Percentiles rank a stretch among this genome's conserved stretches.
Evolutionary conservation across 2,797 vertebrate species (phyloP).

Genomic region (Sebastes baramenuke): DNA sequence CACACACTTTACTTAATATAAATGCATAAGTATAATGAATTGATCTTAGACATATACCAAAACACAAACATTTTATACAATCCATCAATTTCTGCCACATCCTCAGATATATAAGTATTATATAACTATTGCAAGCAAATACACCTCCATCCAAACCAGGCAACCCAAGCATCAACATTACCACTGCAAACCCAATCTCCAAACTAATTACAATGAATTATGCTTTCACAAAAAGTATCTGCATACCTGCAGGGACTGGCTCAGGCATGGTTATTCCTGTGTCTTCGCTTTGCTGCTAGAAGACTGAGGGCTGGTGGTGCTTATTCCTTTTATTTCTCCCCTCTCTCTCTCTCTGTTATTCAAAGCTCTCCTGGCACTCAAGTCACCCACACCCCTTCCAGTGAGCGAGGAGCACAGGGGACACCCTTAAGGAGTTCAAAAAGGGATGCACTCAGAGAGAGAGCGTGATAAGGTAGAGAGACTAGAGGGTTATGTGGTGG

Average conservation of each 20-base stretch:
- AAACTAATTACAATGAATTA: constrained; percentile 55
- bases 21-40: not conserved
- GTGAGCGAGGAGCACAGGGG: constrained; percentile 48
- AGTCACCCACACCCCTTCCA: constrained; percentile 74
- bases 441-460: constrained; percentile 30
- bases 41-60: not conserved
- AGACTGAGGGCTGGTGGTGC: constrained; percentile 61
- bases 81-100: constrained; percentile 13
- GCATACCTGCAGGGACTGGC: constrained; percentile 75
- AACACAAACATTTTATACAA: not conserved
- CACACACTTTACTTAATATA: not conserved
- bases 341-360: constrained; percentile 71
- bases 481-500: constrained; percentile 22
- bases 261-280: constrained; percentile 78
- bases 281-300: constrained; percentile 67
- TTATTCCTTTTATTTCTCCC: constrained; percentile 80
- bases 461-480: constrained; percentile 30
- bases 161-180: constrained; percentile 4
- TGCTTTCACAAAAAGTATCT: constrained; percentile 45
- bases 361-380: constrained; percentile 77
- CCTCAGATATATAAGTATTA: not conserved
- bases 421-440: constrained; percentile 61
- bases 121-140: not conserved
- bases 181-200: constrained; percentile 15
- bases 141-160: not conserved